Evolutionary conservation across 1,140 invertebrate species (phyloP).

Genomic region (Liolophura sinensis): DNA sequence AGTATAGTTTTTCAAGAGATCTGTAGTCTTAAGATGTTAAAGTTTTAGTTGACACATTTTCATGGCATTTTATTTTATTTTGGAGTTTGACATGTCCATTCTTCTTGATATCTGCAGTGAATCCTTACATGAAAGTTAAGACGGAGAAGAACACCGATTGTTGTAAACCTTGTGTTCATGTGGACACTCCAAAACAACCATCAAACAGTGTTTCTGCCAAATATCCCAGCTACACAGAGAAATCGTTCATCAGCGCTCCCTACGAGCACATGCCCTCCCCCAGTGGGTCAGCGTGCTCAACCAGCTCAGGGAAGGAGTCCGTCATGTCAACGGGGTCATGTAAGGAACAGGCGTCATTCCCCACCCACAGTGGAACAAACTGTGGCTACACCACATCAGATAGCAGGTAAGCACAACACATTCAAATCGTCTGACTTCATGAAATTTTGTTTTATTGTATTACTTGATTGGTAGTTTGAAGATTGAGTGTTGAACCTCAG

Average conservation of each 20-base stretch:
- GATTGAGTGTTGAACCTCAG: too few species aligned
- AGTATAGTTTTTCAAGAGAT: too few species aligned
- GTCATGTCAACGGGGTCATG: conserved; percentile 13
- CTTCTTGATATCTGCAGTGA: conserved; percentile 7
- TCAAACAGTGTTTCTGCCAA: conserved; percentile 13
- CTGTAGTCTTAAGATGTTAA: too few species aligned
- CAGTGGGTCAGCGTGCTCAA: conserved; percentile 28
- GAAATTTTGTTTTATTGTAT: too few species aligned
- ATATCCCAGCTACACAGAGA: conserved; percentile 25
- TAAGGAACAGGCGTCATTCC: conserved; percentile 10
- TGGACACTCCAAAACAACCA: conserved; percentile 9
- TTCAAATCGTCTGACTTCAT: too few species aligned
- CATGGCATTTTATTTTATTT: too few species aligned
- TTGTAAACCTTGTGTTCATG: not conserved
- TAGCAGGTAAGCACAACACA: too few species aligned
- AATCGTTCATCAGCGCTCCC: conserved; percentile 23
- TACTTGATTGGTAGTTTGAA: too few species aligned
- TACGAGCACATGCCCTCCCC: conserved; percentile 27
- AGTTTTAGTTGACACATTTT: too few species aligned
- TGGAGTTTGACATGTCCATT: conserved; percentile 4
- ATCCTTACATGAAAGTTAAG: conserved; percentile 19
- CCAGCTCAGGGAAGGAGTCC: conserved; percentile 30
- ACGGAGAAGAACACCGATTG: conserved; percentile 1
- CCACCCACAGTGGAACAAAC: conserved; percentile 14
- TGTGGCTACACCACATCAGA: conserved; percentile 19